A percentile compares a stretch with the other conserved stretches of the same genome.
Conservation (phyloP, 1,140 invertebrate species). For the Lasioglossum albipes region DNA sequence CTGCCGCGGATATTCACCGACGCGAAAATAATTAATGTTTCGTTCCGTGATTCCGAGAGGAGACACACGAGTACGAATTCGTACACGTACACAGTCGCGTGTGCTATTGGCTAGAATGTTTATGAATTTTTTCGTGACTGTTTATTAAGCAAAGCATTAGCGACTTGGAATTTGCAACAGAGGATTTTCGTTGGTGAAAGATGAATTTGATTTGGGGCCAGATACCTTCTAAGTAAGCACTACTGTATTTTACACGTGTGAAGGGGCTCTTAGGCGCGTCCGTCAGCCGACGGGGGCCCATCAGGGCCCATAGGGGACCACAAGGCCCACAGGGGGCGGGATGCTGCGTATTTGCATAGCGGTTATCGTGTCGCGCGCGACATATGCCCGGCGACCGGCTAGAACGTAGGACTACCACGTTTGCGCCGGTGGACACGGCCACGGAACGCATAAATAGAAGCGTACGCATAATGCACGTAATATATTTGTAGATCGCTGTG, state of each 20-base stretch:
- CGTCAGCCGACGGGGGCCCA: background rate
- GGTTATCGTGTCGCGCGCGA: constrained; percentile 61
- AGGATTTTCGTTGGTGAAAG: too few species aligned
- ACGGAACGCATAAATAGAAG: constrained; percentile 69
- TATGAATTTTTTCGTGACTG: too few species aligned
- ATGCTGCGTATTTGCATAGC: constrained; percentile 64
- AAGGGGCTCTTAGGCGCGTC: background rate
- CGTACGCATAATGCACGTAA: constrained; percentile 68
- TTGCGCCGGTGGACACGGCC: constrained; percentile 53
- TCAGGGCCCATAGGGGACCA: background rate
- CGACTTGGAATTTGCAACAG: too few species aligned
- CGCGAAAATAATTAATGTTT: constrained; percentile 31
- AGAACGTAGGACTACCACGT: constrained; percentile 42
- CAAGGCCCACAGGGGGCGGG: too few species aligned
- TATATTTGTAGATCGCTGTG: constrained; percentile 72
- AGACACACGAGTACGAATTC: too few species aligned
- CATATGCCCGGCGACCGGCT: constrained; percentile 43
- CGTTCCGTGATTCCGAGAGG: constrained; percentile 29
- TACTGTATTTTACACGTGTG: background rate
- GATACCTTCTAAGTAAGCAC: too few species aligned
- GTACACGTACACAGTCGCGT: too few species aligned
- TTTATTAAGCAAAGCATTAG: too few species aligned
- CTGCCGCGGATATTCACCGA: constrained; percentile 4
- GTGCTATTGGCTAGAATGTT: too few species aligned
- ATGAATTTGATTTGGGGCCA: too few species aligned